Evolutionary conservation across 2,797 vertebrate species (phyloP), one percentile per base, ranked within the genome.

Genomic region (Dromococcyx pavoninus): DNA sequence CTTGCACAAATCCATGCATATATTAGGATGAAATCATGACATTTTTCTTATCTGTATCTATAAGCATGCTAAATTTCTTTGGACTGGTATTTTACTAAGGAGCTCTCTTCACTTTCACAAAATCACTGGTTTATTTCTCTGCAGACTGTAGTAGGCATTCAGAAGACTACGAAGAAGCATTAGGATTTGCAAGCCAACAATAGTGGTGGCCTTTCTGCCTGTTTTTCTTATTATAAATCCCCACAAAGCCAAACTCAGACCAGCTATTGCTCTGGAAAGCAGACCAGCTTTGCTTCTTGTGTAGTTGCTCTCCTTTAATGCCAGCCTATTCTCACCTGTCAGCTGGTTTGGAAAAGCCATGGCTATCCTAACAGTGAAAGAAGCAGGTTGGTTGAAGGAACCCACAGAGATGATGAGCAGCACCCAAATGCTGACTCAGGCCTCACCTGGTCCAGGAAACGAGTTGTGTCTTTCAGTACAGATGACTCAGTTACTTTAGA

Each of bases 1-100:
- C 67, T 67, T 62, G 41, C 28, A 81, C 33, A 81, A 84, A 88
- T 74, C 23, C 30, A 25, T 25, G 13, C 11, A 5, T 9, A 25
- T 33, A 58, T 16, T 6, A 39, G 35, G 66, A 84, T 0, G 1
- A 66, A 64, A 7, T 21, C 13, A 4, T 7, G 17, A 7, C 2
- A 10, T 25, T 93, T 58, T 23, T 78, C 43, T 76, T 62, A 32
- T 28, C 57, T 90, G 17, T 50, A 6, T 33, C 23, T 70, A 35
- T 8, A 73, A 54, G 12, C 30, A 39, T 4, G 17, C 50, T 56
- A 21, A 78, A 76, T 44, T 44, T 82, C 33, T 79, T 79, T 37
- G 25, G 22, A 54, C 13, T 56, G 32, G 51, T 5, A 37, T 51
- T 79, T 75, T 37, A 33, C 6, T 22, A 37, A 22, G 7, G 19